phyloP scores from a whole-genome alignment of 2,797 vertebrate genomes.

The Phalanger gymnotis region DNA sequence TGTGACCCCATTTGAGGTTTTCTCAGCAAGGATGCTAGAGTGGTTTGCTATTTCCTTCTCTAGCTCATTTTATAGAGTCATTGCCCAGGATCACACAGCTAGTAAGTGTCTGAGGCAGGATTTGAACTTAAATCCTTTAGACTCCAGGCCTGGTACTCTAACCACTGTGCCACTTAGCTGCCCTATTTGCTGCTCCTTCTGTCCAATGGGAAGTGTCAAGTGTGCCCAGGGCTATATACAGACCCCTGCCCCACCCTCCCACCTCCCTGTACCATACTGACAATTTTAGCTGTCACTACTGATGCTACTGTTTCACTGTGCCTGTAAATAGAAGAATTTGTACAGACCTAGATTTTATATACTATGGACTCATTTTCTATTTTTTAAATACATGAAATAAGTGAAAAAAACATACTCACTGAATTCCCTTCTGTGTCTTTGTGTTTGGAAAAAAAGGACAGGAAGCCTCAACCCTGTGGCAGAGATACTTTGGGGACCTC shows the following conservation, averaged over 20 bases:
- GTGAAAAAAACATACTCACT: conserved; percentile 51
- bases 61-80: not conserved
- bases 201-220: conserved; percentile 90
- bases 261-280: conserved; percentile 80
- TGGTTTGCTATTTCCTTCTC: not conserved
- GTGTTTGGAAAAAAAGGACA: not conserved
- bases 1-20: not conserved
- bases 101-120: not conserved
- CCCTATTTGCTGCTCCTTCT: conserved; percentile 87
- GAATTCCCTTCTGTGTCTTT: conserved; percentile 10
- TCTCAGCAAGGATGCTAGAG: too few species aligned
- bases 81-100: not conserved
- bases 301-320: conserved; percentile 29
- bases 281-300: conserved; percentile 86
- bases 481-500: not conserved
- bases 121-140: not conserved
- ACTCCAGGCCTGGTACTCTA: not conserved
- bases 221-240: conserved; percentile 94
- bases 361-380: conserved; percentile 28
- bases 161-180: too few species aligned
- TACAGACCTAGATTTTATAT: conserved; percentile 7
- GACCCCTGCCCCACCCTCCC: conserved; percentile 85
- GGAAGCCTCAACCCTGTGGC: not conserved
- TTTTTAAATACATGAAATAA: conserved; percentile 43
- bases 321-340: conserved; percentile 78